phyloP scores from a whole-genome alignment of 2,888 invertebrate genomes.

The Homarus gammarus region DNA sequence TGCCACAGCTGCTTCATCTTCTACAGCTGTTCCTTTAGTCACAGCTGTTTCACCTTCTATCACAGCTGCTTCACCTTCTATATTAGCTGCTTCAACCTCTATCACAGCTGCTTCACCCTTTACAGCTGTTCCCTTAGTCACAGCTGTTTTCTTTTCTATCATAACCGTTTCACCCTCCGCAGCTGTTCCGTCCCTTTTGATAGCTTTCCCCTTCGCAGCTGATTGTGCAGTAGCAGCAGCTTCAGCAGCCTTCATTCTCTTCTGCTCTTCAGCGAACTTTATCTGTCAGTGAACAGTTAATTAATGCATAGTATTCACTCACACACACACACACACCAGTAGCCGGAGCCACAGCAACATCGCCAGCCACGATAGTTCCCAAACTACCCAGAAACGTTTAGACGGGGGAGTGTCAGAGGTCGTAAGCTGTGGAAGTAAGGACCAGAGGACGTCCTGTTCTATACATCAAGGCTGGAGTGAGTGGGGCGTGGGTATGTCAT shows the following conservation, averaged over 20 bases:
- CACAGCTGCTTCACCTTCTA: not conserved
- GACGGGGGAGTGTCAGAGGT: not conserved
- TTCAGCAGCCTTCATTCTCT: not conserved
- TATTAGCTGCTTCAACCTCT: not conserved
- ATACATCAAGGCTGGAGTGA: too few relatives aligned
- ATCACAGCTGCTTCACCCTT: not conserved
- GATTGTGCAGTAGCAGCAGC: slow-evolving; percentile 1
- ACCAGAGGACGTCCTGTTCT: too few relatives aligned
- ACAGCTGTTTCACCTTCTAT: not conserved
- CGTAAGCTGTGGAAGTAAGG: not conserved
- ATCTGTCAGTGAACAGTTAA: too few relatives aligned
- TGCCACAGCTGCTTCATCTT: not conserved
- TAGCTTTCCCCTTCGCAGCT: not conserved
- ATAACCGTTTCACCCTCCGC: not conserved
- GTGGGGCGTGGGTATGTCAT: too few relatives aligned
- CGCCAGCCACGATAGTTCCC: too few relatives aligned
- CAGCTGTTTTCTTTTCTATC: too few relatives aligned
- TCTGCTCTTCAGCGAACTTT: not conserved
- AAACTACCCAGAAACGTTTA: too few relatives aligned
- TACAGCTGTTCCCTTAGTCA: too few relatives aligned
- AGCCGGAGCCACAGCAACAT: not conserved
- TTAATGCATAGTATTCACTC: too few relatives aligned
- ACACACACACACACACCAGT: too few relatives aligned
- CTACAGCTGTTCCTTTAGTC: not conserved
- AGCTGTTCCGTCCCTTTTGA: not conserved